These are phyloP conservation scores for Perca flavescens DNA, from an alignment of 2,113 vertebrate genomes.

Conservation along the genomic window DNA sequence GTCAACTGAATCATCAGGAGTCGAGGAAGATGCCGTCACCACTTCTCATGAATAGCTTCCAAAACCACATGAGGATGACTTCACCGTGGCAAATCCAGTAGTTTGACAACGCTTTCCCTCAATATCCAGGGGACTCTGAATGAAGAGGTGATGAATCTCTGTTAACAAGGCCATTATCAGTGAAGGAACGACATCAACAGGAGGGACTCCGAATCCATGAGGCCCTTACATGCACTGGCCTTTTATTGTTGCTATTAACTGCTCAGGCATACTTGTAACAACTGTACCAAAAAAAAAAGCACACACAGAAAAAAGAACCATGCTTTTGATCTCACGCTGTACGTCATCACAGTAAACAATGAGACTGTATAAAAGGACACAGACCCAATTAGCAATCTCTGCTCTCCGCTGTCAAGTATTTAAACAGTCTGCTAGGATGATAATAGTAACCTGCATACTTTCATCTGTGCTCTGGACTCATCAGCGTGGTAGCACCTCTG, in stretches of 20 bases:
- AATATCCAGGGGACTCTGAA: constrained; percentile 69
- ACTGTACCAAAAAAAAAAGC: constrained; percentile 10
- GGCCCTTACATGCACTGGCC: constrained; percentile 49
- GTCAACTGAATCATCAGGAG: constrained; percentile 78
- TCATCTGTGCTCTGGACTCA: constrained; percentile 73
- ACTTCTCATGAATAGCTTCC: constrained; percentile 63
- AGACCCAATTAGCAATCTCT: constrained; percentile 73
- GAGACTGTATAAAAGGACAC: constrained; percentile 43
- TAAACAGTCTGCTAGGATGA: constrained; percentile 67
- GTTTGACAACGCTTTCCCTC: constrained; percentile 61
- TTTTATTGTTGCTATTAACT: constrained; percentile 66
- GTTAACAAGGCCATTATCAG: constrained; percentile 79
- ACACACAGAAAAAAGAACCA: constrained; percentile 35
- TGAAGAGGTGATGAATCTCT: constrained; percentile 75
- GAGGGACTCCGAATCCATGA: constrained; percentile 56
- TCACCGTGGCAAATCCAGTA: constrained; percentile 55
- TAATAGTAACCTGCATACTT: constrained; percentile 73
- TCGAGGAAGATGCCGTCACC: constrained; percentile 66
- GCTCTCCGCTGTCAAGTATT: constrained; percentile 62
- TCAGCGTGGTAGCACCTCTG: constrained; percentile 59
- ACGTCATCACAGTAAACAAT: constrained; percentile 73
- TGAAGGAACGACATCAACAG: constrained; percentile 63
- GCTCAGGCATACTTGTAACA: constrained; percentile 54
- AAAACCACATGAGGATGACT: constrained; percentile 70
- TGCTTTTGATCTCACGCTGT: constrained; percentile 41